phyloP scores from a whole-genome alignment of 2,888 invertebrate species.

The Anaspis maculata region DNA sequence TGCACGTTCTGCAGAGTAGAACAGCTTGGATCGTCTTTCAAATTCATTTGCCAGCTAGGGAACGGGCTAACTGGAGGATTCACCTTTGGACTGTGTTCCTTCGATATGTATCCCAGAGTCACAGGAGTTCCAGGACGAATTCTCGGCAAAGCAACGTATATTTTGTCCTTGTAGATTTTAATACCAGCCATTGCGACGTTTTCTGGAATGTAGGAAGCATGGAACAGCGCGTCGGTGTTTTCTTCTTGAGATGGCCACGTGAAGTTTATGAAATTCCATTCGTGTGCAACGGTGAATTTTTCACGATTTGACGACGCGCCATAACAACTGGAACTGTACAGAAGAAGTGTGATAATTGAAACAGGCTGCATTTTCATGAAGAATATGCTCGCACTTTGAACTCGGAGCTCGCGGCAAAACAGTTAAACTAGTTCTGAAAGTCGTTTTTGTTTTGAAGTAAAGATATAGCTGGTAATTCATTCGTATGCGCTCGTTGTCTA shows the following conservation, averaged over 20 bases:
- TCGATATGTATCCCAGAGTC: constrained; percentile 50
- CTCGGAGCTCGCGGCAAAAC: no score
- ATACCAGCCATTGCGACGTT: constrained; percentile 9
- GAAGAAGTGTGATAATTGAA: no score
- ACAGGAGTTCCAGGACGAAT: constrained; percentile 61
- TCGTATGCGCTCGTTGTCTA: no score
- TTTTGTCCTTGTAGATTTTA: constrained; percentile 48
- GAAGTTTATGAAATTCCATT: constrained; percentile 63
- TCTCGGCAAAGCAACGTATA: constrained; percentile 60
- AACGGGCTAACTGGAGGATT: constrained; percentile 55
- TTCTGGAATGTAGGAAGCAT: constrained; percentile 6
- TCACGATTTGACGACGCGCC: no score
- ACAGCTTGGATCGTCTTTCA: constrained; percentile 47
- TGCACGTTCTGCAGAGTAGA: constrained; percentile 62
- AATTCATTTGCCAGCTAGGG: constrained; percentile 62
- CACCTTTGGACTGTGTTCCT: constrained; percentile 34
- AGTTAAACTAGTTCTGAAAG: no score
- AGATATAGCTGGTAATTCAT: no score
- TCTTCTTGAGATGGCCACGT: constrained; percentile 49
- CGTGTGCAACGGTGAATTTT: no score
- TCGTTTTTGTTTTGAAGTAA: no score
- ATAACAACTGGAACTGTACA: no score
- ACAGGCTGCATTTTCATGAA: no score
- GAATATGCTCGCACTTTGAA: no score
- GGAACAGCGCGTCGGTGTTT: constrained; percentile 1